These are phyloP conservation scores for Oreochromis mossambicus DNA, from an alignment of 2,797 vertebrate species.

Conservation along the genomic window DNA sequence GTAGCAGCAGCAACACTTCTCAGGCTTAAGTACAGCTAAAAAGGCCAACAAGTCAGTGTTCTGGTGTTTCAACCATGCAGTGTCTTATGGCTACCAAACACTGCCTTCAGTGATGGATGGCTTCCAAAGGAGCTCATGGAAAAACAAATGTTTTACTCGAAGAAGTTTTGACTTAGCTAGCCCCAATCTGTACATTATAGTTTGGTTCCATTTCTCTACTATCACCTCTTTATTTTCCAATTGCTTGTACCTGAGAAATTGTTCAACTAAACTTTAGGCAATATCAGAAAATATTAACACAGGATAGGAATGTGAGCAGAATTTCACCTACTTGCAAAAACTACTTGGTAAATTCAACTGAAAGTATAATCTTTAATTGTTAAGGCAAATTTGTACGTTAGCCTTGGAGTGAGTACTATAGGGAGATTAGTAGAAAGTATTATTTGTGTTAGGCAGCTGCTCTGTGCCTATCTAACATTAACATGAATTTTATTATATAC, in stretches of 20 bases:
- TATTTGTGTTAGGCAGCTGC: constrained; percentile 40
- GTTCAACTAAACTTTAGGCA: neutral
- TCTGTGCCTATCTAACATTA: constrained; percentile 47
- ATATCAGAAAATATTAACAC: neutral
- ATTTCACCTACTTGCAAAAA: neutral
- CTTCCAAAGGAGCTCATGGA: neutral
- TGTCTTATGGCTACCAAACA: neutral
- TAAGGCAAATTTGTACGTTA: neutral
- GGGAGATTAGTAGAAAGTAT: neutral
- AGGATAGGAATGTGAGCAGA: neutral
- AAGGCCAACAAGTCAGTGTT: neutral
- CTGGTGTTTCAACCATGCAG: neutral
- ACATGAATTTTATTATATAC: constrained; percentile 46
- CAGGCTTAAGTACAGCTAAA: neutral
- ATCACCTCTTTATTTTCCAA: neutral
- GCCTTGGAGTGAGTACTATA: neutral
- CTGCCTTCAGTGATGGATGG: neutral
- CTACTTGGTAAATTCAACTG: neutral
- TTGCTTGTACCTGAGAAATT: neutral
- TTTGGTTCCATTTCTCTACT: neutral
- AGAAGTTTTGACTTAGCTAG: neutral
- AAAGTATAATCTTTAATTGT: constrained; percentile 17
- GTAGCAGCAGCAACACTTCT: neutral
- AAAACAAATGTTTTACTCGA: neutral
- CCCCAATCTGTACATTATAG: neutral